Evolutionary conservation across 2,888 invertebrate species (phyloP), one percentile per base, ranked within the genome.

Genomic region (Coleophora deauratella): DNA sequence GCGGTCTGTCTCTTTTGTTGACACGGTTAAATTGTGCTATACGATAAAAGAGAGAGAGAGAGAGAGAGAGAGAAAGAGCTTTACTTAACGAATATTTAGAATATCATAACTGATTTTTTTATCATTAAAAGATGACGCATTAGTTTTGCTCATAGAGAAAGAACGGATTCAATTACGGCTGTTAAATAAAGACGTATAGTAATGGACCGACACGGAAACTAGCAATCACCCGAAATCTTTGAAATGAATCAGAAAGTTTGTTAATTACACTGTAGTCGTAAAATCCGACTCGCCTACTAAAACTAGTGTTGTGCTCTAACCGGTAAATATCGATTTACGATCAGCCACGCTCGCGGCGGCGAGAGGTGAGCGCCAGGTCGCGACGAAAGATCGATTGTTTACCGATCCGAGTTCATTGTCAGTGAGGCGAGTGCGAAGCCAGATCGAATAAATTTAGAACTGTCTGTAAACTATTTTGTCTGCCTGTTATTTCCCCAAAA

Each of bases 381-480:
- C 63, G 79, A 47, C 63, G 78, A 82, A 52, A 68, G 82, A 82
- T 74, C 66, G 60, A 64, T 62, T 84, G 82, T 81, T 81, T 81
- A 81, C 63, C 61, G 59, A 68, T 65, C 66, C 67, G 77, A 78
- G 82, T 82, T 84, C 84, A 84, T 81, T 81, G 82, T 84, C 82
- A 82, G 81, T 72, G 60, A 50, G 65, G 62, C 64, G 72, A 76
- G 73, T 73, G 75, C 75, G 64, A 77, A 75, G 72, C 69, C 68
- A 66, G 62, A 53, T 64, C 60, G 67, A 75, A 74, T 72, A 76
- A 72, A 79, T 75, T 77, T 78, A 79, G 74, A 78, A 62, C 49
- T 59, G 69, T 72, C 73, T 66, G 64, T 60, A 64, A 57, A 61
- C 61, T 58, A 54, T 57, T 40, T 27, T 30, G 27, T 15, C 39